Evolutionary conservation across 2,113 vertebrate genomes (phyloP), one percentile per base, ranked within the genome.

Genomic region (Podiceps cristatus): DNA sequence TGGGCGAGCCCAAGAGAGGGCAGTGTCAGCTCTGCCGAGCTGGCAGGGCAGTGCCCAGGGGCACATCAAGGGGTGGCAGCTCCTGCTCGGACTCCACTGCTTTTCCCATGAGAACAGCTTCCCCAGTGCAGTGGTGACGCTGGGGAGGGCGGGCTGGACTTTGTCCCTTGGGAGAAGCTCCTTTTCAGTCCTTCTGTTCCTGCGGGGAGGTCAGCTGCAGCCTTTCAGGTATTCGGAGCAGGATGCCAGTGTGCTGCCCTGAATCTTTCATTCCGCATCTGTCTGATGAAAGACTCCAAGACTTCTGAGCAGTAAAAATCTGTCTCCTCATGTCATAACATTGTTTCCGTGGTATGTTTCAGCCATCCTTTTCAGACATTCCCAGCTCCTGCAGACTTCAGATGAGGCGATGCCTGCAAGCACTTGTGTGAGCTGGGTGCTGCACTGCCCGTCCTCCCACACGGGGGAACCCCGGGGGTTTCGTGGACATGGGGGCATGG

Each of bases 311-410:
- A 91, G 47, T 95, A 92, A 95, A 94, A 86, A 56, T 52, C 17
- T 64, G 24, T 80, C 19, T 89, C 25, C 50, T 90, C 0, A 0
- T 71, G 60, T 80, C 56, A n/a, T 28, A 42, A 64, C 75, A 23
- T 4, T 27, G 56, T 72, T 84, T 72, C 73, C 2, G 7, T 71
- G 83, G n/a, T 68, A 0, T 49, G 18, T 64, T 84, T 74, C 12
- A 29, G 56, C 25, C 0, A 0, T 93, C 23, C 19, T 15, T 74
- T 50, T 31, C 23, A 24, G 66, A 40, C 4, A 0, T 1, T 0
- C 44, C 29, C n/a, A 50, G 9, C 10, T 83, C n/a, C 73, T 2
- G 1, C 44, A 25, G 35, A 5, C 49, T 55, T 37, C n/a, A 22
- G 4, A 2, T 23, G 55, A 63, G 44, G 18, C 4, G 5, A 15